These are phyloP conservation scores for Distichodus sexfasciatus DNA, from an alignment of 2,797 vertebrate genomes.

Conservation along the genomic window DNA sequence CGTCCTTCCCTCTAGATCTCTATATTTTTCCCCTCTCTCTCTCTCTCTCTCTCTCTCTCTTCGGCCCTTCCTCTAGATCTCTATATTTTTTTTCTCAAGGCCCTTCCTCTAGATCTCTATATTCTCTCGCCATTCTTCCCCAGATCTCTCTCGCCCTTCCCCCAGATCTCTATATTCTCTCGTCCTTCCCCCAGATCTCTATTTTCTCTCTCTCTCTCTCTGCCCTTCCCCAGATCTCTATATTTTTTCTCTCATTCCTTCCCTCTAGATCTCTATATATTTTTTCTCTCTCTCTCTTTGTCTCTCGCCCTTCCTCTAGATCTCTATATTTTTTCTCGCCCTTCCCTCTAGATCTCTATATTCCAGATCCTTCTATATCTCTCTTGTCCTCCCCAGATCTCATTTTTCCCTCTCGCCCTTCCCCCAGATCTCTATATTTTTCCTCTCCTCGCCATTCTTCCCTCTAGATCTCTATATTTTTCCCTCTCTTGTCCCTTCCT, in stretches of 20 bases:
- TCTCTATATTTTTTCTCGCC: not conserved
- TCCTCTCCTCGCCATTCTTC: not conserved
- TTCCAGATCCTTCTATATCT: not conserved
- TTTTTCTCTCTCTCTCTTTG: not conserved
- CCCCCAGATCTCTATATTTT: not conserved
- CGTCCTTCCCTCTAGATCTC: not conserved
- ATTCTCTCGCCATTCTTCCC: constrained; percentile 1
- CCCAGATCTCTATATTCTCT: not conserved
- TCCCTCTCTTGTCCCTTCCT: too few species aligned
- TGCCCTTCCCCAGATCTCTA: not conserved
- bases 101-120: too few species aligned
- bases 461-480: not conserved
- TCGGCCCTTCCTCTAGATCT: not conserved
- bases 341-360: too few species aligned
- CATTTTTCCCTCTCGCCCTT: too few species aligned
- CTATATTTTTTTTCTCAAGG: too few species aligned
- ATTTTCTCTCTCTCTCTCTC: not conserved
- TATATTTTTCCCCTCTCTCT: not conserved
- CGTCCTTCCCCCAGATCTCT: not conserved
- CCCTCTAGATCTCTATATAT: not conserved
- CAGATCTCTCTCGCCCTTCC: not conserved
- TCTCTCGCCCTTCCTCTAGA: not conserved
- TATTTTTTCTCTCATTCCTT: not conserved
- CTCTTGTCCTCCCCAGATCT: not conserved
- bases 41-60: not conserved